These are phyloP conservation scores for Leptinotarsa defecta DNA, from an alignment of 1,140 invertebrate genomes.

Conservation along the genomic window DNA sequence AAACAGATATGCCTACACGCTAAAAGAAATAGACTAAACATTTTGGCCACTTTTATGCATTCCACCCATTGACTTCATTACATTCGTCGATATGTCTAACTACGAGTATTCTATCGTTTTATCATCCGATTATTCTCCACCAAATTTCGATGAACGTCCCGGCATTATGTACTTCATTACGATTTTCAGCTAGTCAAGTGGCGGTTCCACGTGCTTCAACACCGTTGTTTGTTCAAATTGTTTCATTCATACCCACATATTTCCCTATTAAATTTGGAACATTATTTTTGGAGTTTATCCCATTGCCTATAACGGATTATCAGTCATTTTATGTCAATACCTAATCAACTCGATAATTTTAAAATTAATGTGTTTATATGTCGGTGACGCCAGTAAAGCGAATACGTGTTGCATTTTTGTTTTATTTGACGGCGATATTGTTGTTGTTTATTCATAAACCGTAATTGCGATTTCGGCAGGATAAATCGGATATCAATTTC, in stretches of 20 bases:
- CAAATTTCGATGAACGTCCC: not conserved
- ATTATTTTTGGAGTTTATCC: conserved; percentile 27
- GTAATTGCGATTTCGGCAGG: not conserved
- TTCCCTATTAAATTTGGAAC: conserved; percentile 24
- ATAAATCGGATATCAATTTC: not conserved
- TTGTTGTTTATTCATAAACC: conserved; percentile 2
- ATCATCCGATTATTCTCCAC: not conserved
- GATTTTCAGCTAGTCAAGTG: not conserved
- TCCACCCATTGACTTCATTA: too few relatives aligned
- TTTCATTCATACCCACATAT: conserved; percentile 33
- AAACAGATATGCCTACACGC: too few relatives aligned
- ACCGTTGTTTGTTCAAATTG: conserved; percentile 32
- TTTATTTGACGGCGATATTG: not conserved
- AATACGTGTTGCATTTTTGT: not conserved
- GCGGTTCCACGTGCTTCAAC: not conserved
- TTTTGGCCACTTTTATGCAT: too few relatives aligned
- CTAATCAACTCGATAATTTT: conserved; percentile 20
- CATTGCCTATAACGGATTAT: conserved; percentile 13
- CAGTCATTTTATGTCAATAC: conserved; percentile 17
- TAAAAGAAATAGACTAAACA: too few relatives aligned
- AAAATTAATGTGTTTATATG: conserved; percentile 20
- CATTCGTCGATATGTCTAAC: not conserved
- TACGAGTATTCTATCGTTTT: not conserved
- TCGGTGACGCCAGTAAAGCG: not conserved
- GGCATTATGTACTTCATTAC: not conserved